A percentile compares a stretch with the other conserved stretches of the same genome.
Conservation (phyloP, 2,797 vertebrate genomes). For the Aerospiza tachiro region DNA sequence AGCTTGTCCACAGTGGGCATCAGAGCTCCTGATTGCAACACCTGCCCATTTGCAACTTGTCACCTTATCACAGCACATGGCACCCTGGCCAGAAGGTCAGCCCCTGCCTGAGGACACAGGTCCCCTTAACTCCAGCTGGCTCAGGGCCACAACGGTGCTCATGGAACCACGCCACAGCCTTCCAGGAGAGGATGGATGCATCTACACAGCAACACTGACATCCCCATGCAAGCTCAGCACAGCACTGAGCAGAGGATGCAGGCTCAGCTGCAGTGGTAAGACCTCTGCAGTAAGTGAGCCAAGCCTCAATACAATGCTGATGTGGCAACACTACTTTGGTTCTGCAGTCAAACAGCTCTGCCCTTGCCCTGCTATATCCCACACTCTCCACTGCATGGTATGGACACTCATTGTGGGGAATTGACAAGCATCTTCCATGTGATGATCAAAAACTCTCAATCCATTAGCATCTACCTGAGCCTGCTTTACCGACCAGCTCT, state of each 20-base stretch:
- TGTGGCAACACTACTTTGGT: background rate
- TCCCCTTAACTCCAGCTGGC: background rate
- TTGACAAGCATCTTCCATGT: background rate
- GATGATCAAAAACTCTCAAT: background rate
- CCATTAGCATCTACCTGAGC: background rate
- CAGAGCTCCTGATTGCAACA: background rate
- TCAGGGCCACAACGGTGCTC: background rate
- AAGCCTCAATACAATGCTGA: background rate
- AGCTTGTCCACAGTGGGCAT: background rate
- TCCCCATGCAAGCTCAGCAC: background rate
- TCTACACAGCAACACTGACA: background rate
- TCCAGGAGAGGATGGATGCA: background rate
- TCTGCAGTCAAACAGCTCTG: background rate
- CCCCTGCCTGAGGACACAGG: background rate
- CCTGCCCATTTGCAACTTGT: background rate
- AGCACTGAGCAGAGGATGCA: background rate
- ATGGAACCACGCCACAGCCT: background rate
- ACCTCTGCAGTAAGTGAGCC: background rate
- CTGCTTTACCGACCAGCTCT: background rate
- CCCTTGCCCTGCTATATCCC: background rate
- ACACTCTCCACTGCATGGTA: background rate
- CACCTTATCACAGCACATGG: background rate
- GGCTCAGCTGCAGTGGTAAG: background rate
- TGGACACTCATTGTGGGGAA: background rate
- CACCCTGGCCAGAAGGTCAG: background rate